These are phyloP conservation scores for Lonchura striata DNA, from an alignment of 2,113 vertebrate genomes.

Conservation along the genomic window DNA sequence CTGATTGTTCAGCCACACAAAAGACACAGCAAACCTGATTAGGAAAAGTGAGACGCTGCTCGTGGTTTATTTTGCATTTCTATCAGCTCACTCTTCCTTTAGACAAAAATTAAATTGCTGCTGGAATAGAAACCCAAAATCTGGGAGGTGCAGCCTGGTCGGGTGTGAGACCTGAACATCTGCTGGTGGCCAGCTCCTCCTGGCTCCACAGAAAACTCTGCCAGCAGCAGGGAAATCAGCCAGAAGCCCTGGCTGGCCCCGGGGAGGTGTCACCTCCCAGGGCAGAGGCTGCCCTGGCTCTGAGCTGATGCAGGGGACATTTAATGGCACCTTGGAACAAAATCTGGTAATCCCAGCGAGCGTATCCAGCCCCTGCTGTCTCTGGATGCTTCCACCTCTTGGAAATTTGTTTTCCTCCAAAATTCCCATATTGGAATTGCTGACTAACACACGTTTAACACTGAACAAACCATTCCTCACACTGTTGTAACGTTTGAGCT, in stretches of 20 bases:
- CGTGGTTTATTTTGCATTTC: background rate
- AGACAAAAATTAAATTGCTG: background rate
- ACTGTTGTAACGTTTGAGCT: background rate
- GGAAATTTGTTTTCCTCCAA: background rate
- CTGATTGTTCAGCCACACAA: background rate
- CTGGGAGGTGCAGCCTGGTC: background rate
- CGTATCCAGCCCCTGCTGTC: fast-evolving
- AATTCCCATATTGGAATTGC: background rate
- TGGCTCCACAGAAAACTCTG: background rate
- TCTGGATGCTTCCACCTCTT: background rate
- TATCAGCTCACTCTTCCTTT: background rate
- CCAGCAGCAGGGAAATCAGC: background rate
- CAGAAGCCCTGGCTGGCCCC: background rate
- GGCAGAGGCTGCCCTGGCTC: background rate
- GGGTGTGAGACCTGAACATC: background rate
- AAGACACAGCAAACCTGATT: background rate
- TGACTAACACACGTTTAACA: background rate
- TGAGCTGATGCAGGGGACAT: background rate
- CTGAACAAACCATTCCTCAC: background rate
- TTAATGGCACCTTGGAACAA: background rate
- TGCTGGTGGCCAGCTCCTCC: background rate
- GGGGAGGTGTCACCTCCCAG: background rate
- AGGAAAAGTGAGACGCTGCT: background rate
- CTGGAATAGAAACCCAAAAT: background rate
- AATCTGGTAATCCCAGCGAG: background rate